These are phyloP conservation scores for Caprella mutica DNA, from an alignment of 2,888 invertebrate species.

Conservation along the genomic window DNA sequence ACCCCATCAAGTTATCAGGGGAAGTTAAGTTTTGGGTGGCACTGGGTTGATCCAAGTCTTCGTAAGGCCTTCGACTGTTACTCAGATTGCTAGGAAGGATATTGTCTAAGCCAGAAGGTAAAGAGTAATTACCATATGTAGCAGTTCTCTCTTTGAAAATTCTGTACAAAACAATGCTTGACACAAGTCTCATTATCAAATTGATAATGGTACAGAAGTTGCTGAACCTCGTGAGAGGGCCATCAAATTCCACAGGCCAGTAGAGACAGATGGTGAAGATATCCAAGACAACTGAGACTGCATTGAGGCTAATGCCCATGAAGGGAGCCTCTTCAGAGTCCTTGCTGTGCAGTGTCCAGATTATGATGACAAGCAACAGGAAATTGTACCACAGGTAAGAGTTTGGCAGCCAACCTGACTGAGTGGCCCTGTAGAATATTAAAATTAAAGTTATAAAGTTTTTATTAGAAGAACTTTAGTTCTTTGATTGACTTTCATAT, in stretches of 20 bases:
- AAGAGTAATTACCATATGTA: slow-evolving; percentile 24
- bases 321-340: slow-evolving; percentile 35
- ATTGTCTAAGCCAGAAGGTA: slow-evolving; percentile 29
- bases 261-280: slow-evolving; percentile 2
- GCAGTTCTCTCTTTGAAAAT: slow-evolving; percentile 27
- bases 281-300: slow-evolving; percentile 17
- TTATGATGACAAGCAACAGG: slow-evolving; percentile 32
- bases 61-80: slow-evolving; percentile 23
- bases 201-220: slow-evolving; percentile 23
- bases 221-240: slow-evolving; percentile 16
- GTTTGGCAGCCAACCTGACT: slow-evolving; percentile 6
- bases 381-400: slow-evolving; percentile 31
- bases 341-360: slow-evolving; percentile 33
- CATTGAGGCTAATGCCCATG: slow-evolving; percentile 30
- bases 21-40: slow-evolving; percentile 10
- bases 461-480: neutral
- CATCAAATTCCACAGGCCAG: slow-evolving; percentile 7
- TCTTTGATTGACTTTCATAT: no score
- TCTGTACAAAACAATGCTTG: slow-evolving; percentile 24
- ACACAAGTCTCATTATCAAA: slow-evolving; percentile 22
- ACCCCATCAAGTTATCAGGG: no score
- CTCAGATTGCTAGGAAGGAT: slow-evolving; percentile 14
- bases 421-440: slow-evolving; percentile 10
- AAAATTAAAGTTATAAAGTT: neutral
- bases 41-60: slow-evolving; percentile 25